Conservation (phyloP, 2,797 vertebrate genomes). For the Gallirallus australis region DNA sequence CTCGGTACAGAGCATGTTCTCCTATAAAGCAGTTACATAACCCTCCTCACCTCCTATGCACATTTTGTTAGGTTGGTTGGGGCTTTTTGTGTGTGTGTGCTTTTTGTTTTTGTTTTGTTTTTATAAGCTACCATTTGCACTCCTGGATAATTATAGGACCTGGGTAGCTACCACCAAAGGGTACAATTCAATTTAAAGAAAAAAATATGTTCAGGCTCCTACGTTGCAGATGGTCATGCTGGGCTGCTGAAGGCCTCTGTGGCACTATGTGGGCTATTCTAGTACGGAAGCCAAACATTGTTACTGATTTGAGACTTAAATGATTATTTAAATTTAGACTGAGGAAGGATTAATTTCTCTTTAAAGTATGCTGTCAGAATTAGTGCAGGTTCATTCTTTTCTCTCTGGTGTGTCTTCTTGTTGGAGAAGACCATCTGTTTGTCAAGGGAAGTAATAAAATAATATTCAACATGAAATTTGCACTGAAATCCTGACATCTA, state of each 20-base stretch:
- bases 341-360: slow-evolving; percentile 45
- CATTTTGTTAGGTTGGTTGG: fast-evolving
- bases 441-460: slow-evolving; percentile 62
- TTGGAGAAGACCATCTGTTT: slow-evolving; percentile 70
- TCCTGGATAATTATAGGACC: slow-evolving; percentile 25
- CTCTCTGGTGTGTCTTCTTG: slow-evolving; percentile 9
- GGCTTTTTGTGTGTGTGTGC: fast-evolving
- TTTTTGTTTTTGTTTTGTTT: background rate
- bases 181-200: slow-evolving; percentile 43
- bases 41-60: background rate
- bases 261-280: background rate
- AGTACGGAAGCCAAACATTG: background rate
- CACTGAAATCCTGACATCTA: slow-evolving; percentile 42
- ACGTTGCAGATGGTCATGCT: background rate
- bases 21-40: fast-evolving
- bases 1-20: background rate
- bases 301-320: slow-evolving; percentile 36
- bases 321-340: slow-evolving; percentile 55
- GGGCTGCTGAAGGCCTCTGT: background rate
- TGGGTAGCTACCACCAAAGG: slow-evolving; percentile 9
- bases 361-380: slow-evolving; percentile 37
- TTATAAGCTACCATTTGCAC: background rate
- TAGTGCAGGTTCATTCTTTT: slow-evolving; percentile 1
- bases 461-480: slow-evolving; percentile 59
- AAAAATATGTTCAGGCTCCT: slow-evolving; percentile 46